These are phyloP conservation scores for Nymphalis c-album DNA, from an alignment of 2,888 invertebrate genomes.

Conservation along the genomic window DNA sequence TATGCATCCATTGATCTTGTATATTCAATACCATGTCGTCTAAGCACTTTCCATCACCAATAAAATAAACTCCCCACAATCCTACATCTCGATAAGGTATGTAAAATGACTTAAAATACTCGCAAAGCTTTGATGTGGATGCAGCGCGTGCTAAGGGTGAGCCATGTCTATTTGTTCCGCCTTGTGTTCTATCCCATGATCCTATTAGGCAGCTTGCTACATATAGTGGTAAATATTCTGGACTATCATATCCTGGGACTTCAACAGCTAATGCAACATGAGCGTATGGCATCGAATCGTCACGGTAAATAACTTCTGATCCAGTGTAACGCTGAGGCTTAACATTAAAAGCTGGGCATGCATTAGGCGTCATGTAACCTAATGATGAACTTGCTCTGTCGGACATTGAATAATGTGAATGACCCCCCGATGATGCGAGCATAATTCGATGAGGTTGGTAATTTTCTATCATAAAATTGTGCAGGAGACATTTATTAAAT, in stretches of 20 bases:
- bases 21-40: constrained; percentile 61
- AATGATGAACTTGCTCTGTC: constrained; percentile 11
- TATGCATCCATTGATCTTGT: constrained; percentile 65
- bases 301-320: constrained; percentile 53
- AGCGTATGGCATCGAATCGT: constrained; percentile 69
- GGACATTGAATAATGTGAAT: constrained; percentile 73
- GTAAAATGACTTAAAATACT: constrained; percentile 69
- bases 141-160: constrained; percentile 54
- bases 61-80: constrained; percentile 75
- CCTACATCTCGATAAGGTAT: constrained; percentile 66
- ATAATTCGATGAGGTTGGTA: constrained; percentile 83
- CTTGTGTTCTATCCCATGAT: constrained; percentile 63
- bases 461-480: constrained; percentile 48
- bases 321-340: constrained; percentile 49
- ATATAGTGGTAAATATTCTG: constrained; percentile 57
- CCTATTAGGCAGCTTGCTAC: constrained; percentile 64
- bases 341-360: constrained; percentile 36
- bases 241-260: constrained; percentile 60
- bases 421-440: constrained; percentile 86
- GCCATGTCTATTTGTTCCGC: constrained; percentile 52
- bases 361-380: constrained; percentile 20
- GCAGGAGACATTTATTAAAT: constrained; percentile 72
- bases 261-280: constrained; percentile 73
- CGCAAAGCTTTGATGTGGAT: constrained; percentile 55
- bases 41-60: constrained; percentile 51